Evolutionary conservation across 2,797 vertebrate species (phyloP), one percentile per base, ranked within the genome.

Genomic region (Tapirus indicus): DNA sequence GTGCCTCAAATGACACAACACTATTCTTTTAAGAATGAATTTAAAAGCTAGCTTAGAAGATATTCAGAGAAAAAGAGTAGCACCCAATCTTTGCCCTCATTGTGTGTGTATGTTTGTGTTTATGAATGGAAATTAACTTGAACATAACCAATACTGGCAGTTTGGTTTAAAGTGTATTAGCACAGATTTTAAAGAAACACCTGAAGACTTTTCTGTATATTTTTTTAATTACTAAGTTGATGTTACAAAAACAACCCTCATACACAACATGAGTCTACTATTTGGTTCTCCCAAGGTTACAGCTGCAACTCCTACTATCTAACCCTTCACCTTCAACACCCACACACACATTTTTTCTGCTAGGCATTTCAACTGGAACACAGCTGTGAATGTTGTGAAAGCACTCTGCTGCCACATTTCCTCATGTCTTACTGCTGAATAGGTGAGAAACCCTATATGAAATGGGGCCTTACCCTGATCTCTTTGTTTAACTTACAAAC

Each of bases 371-470:
- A 85, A 95, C 94, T 96, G 97, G 95, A 95, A 95, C 38, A 0
- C 38, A 1, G 14, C 64, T 49, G 5, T 0, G 8, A 49, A 66
- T 92, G 78, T 93, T 95, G 87, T 88, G 96, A 97, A 56, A 95
- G 97, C 80, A 84, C 88, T 88, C 80, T 80, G 89, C 96, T 85
- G 96, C 58, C 71, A 21, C 49, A 11, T 25, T 97, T 98, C 98
- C 98, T 98, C 97, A 89, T 97, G 97, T 97, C 98, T 96, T 72
- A 3, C 60, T 93, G 95, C 85, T 95, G 94, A 98, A 94, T 29
- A 96, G 82, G 86, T 91, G 90, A 95, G 89, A 95, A 94, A 97
- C 38, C 92, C 94, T 71, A 52, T 83, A 49, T 35, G 58, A 89
- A 95, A 66, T 41, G 25, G 47, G 71, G 54, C 29, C 96, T 97